Conservation (phyloP, 2,113 vertebrate species). For the Stegastes partitus region DNA sequence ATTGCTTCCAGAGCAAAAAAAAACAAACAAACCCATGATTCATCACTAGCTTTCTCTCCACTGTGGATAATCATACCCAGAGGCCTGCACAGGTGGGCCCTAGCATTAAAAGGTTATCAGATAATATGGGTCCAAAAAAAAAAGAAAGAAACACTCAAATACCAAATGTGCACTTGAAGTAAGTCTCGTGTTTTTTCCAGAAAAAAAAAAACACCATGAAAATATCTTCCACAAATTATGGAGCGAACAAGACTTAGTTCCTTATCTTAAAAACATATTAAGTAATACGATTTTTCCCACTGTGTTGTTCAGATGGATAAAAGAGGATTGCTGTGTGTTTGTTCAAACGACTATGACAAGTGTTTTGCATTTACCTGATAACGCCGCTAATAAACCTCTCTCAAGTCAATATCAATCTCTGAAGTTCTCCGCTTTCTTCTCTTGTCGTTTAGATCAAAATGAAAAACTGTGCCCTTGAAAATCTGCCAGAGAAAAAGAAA, state of each 20-base stretch:
- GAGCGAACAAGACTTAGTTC: constrained; percentile 49
- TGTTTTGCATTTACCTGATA: constrained; percentile 81
- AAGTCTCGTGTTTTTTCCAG: constrained; percentile 11
- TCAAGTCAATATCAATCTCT: constrained; percentile 60
- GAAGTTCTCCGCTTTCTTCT: constrained; percentile 51
- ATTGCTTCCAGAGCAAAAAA: neutral
- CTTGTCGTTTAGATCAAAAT: constrained; percentile 57
- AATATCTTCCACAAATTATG: constrained; percentile 46
- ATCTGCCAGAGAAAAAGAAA: constrained; percentile 63
- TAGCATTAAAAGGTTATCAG: constrained; percentile 3
- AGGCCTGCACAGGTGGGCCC: neutral
- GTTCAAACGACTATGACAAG: constrained; percentile 65
- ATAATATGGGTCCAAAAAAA: neutral
- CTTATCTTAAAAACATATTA: constrained; percentile 70
- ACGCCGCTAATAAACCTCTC: constrained; percentile 72
- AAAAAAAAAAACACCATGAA: constrained; percentile 12
- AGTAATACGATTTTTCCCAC: constrained; percentile 49
- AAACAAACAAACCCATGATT: neutral
- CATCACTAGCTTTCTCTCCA: too few relatives aligned
- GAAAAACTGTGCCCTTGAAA: constrained; percentile 69
- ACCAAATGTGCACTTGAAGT: neutral
- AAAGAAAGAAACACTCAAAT: too few relatives aligned
- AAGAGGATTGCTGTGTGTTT: constrained; percentile 67
- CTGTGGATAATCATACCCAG: neutral
- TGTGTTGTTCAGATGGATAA: constrained; percentile 63